Evolutionary conservation across 2,797 vertebrate species (phyloP), one percentile per base, ranked within the genome.

Genomic region (Siniperca scherzeri): DNA sequence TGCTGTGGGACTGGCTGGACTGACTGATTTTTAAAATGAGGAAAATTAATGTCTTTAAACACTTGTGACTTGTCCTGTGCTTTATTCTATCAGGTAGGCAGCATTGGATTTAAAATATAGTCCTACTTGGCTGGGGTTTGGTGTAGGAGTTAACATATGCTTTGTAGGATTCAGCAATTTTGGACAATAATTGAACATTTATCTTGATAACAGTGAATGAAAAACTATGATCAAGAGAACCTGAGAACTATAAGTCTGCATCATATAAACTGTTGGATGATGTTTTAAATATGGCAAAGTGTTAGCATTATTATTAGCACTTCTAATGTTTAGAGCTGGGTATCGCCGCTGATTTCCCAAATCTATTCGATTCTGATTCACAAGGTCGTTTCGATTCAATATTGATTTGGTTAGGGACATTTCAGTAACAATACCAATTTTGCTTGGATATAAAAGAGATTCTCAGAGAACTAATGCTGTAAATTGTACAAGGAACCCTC

Each of bases 1-100:
- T 77, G 60, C 48, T 67, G 14, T 67, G 5, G 36, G 42, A 74
- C 46, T 30, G 38, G 8, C 38, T 70, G 17, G 10, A 74, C 55
- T 33, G 14, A 53, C 5, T 50, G 16, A 3, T 36, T 56, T 30
- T 65, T 25, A 52, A 27, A 57, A 68, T 38, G 22, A 48, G 22
- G 3, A 16, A 33, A 62, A 73, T 7, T 0, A 5, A 22, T 61
- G 6, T 56, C 13, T 46, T 66, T n/a, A 60, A 70, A 44, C 0
- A 66, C 14, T 55, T 50, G 33, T 22, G 22, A 22, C 46, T 53
- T 10, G 12, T 2, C 8, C 3, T 12, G 17, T 68, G 42, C 27
- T 75, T 55, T 70, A 27, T 67, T 61, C 14, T 62, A 7, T 53
- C 30, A 57, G 60, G 33, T 38, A 6, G 33, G 38, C 21, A 56